Evolutionary conservation across 2,888 invertebrate species (phyloP).

Genomic region (Entomobrya multifasciata): DNA sequence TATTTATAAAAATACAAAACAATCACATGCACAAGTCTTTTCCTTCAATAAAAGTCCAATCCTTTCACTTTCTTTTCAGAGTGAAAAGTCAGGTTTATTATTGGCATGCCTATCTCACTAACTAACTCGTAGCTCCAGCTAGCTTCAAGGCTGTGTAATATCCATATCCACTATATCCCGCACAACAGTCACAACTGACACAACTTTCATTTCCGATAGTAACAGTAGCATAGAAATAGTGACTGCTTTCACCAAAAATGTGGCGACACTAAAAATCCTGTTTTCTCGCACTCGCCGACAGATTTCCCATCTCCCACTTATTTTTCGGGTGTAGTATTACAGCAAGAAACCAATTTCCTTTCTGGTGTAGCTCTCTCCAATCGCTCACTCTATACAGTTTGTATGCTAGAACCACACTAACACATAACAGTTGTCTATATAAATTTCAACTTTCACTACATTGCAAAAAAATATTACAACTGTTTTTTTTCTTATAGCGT

Average conservation of each 20-base stretch:
- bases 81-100: too few species aligned
- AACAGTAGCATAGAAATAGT: constrained; percentile 1
- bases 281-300: neutral
- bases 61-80: too few species aligned
- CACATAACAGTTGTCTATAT: neutral
- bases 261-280: neutral
- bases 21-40: too few species aligned
- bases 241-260: neutral
- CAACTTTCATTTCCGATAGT: constrained; percentile 51
- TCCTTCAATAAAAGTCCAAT: too few species aligned
- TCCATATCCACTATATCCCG: too few species aligned
- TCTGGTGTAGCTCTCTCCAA: neutral
- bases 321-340: neutral
- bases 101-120: too few species aligned
- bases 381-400: too few species aligned
- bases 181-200: constrained; percentile 21
- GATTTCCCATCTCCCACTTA: neutral
- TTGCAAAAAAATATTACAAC: neutral
- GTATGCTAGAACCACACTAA: neutral
- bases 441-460: neutral
- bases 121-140: too few species aligned
- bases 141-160: too few species aligned
- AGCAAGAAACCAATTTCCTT: constrained; percentile 37
- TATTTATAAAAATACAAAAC: too few species aligned
- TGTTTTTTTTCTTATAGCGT: too few species aligned